Evolutionary conservation across 2,888 invertebrate species (phyloP).

Genomic region (Hecatera dysodea): DNA sequence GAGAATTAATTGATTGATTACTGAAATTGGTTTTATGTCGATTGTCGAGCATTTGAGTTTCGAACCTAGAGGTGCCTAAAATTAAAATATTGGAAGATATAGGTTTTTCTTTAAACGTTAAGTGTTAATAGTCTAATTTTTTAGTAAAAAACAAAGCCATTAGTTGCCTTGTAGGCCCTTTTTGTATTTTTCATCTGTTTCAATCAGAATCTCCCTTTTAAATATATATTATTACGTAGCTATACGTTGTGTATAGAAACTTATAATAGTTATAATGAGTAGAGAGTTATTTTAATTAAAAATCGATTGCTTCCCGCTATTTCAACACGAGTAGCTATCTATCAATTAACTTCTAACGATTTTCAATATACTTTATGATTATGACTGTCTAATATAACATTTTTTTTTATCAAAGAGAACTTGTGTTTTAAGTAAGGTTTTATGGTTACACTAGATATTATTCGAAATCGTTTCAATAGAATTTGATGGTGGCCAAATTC

Average conservation of each 20-base stretch:
- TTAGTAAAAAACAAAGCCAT: no score
- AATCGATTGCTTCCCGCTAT: conserved; percentile 29
- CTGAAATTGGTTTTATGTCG: no score
- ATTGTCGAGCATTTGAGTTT: no score
- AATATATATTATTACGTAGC: no score
- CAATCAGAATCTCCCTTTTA: no score
- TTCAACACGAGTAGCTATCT: conserved; percentile 53
- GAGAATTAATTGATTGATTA: no score
- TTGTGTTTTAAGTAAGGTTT: background rate
- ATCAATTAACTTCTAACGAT: conserved; percentile 45
- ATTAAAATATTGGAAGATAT: no score
- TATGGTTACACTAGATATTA: background rate
- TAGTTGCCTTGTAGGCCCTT: no score
- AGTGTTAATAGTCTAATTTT: no score
- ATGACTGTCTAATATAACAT: conserved; percentile 19
- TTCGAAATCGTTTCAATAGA: background rate
- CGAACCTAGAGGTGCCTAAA: no score
- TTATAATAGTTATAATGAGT: conserved; percentile 7
- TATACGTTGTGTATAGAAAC: background rate
- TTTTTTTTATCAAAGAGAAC: conserved; percentile 19
- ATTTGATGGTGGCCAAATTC: background rate
- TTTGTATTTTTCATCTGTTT: no score
- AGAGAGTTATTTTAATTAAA: conserved; percentile 54
- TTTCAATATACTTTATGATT: conserved; percentile 29
- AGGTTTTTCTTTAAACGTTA: no score